Evolutionary conservation across 2,888 invertebrate genomes (phyloP), one percentile per base, ranked within the genome.

Genomic region (Amorpha juglandis): DNA sequence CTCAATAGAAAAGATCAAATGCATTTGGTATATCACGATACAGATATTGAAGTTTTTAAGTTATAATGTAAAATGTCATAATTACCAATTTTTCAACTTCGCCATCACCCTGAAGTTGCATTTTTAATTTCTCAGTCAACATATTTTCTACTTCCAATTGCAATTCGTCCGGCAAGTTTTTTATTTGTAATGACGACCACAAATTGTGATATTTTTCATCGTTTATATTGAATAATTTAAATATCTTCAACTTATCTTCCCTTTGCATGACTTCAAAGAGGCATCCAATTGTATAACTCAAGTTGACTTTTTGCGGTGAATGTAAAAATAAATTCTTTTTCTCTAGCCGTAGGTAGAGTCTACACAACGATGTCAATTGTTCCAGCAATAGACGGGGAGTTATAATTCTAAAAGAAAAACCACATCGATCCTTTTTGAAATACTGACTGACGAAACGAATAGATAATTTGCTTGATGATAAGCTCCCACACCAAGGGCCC

Each of bases 251-350:
- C 76, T 83, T 89, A 27, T 89, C 84, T 12, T 86, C 85, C 48
- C 77, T 69, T 0, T 76, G 68, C 75, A 90, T 72, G 0, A 65
- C 65, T 70, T 81, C 71, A 62, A 87, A 90, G n/a, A 91, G 68
- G 52, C 75, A 73, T 11, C 70, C 70, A 21, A 92, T 78, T 0
- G 83, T 83, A 33, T 78, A 69, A 1, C 73, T 70, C 12, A 93
- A 64, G 50, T 90, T 80, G 0, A 82, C 67, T 71, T 78, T 73
- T 78, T 91, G 92, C 0, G 89, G 90, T 0, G 88, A 89, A 21
- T 75, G 64, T 0, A 45, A 3, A 62, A 91, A 89, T 53, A 75
- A 50, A 14, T 50, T 50, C 4, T 80, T 72, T 0, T 63, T 69
- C 66, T 85, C 81, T 4, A 91, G 66, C 50, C 78, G 83, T 69